phyloP scores from a whole-genome alignment of 2,888 invertebrate species.

The Pammene aurita region DNA sequence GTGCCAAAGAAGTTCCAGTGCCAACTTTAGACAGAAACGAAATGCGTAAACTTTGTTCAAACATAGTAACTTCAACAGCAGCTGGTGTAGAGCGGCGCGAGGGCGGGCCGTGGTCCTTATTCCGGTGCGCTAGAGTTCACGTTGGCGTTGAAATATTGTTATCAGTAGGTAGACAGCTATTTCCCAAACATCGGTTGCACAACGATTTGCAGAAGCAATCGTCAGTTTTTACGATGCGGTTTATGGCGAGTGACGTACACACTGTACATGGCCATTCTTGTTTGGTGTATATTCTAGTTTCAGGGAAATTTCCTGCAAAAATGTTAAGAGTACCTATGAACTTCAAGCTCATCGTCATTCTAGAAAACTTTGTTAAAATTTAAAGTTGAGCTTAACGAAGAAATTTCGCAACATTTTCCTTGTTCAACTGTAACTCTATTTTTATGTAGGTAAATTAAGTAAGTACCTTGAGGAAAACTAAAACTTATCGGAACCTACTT shows the following conservation, averaged over 20 bases:
- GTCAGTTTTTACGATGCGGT: conserved; percentile 63
- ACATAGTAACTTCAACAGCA: conserved; percentile 36
- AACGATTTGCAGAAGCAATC: conserved; percentile 59
- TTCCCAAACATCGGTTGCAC: conserved; percentile 66
- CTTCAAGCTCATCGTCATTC: too few species aligned
- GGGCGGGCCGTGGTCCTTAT: conserved; percentile 8
- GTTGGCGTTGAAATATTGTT: conserved; percentile 46
- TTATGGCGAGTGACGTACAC: conserved; percentile 54
- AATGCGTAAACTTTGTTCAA: conserved; percentile 38
- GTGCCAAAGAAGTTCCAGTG: conserved; percentile 26
- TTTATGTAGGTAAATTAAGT: too few species aligned
- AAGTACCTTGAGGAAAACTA: too few species aligned
- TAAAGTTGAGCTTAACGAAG: too few species aligned
- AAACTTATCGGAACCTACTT: too few species aligned
- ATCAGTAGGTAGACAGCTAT: conserved; percentile 62
- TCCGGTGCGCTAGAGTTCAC: conserved; percentile 14
- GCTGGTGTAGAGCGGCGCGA: conserved; percentile 23
- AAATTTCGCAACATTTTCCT: too few species aligned
- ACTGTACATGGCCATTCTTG: conserved; percentile 27
- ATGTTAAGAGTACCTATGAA: too few species aligned
- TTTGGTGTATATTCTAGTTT: conserved; percentile 34
- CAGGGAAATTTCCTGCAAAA: neutral
- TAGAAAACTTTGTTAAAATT: too few species aligned
- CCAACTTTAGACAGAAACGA: conserved; percentile 34
- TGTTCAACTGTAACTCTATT: too few species aligned